phyloP scores from a whole-genome alignment of 2,113 vertebrate genomes.

The Guaruba guarouba region DNA sequence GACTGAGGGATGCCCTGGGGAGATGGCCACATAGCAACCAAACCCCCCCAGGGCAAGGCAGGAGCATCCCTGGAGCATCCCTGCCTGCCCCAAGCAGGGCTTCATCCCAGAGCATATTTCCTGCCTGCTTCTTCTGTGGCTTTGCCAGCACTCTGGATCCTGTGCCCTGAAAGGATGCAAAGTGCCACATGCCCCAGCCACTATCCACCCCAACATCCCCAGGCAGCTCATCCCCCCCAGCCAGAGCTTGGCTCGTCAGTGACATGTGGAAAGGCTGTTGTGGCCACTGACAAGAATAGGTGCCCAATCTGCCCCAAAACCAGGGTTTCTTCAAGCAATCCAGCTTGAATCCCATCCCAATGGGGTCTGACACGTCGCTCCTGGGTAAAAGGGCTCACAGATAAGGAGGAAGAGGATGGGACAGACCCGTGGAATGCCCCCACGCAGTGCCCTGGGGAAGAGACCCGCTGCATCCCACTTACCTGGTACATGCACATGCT shows the following conservation, averaged over 20 bases:
- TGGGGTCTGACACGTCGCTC: accelerated
- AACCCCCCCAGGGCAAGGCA: neutral
- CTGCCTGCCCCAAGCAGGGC: too few species aligned
- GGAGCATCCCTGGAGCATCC: neutral
- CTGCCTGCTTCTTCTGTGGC: neutral
- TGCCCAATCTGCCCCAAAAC: neutral
- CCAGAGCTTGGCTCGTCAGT: neutral
- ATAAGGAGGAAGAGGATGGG: neutral
- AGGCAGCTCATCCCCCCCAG: neutral
- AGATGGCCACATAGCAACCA: neutral
- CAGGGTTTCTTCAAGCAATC: neutral
- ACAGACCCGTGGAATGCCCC: neutral
- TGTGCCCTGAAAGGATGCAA: neutral
- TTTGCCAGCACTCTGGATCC: neutral
- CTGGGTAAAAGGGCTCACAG: neutral
- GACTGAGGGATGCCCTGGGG: neutral
- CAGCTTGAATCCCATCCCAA: neutral
- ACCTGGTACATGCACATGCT: slow-evolving; percentile 88
- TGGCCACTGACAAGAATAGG: too few species aligned
- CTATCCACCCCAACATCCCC: neutral
- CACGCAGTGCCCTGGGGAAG: neutral
- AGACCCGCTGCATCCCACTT: neutral
- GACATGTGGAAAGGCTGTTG: neutral
- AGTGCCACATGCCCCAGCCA: accelerated
- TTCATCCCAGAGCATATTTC: neutral